Evolutionary conservation across 2,113 vertebrate genomes (phyloP), one percentile per base, ranked within the genome.

Genomic region (Himantopus leucocephalus): DNA sequence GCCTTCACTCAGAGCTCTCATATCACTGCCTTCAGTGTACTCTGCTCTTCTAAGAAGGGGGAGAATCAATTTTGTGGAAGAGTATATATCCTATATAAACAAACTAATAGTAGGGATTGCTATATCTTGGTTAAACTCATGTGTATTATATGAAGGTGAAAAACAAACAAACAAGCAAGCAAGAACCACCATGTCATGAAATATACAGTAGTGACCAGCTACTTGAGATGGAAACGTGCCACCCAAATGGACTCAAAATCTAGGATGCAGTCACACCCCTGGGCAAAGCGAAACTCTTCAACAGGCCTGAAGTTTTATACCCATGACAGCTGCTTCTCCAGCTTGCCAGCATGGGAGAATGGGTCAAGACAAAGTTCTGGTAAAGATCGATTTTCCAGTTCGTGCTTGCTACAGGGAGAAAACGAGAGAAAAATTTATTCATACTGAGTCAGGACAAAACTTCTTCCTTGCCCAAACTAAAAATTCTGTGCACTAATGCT

Each of bases 261-360:
- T 39, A 66, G 16, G 53, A 72, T 13, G 16, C 29, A 56, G 60
- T 27, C 37, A 79, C 63, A 22, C 0, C 0, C 8, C 9, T 19
- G 12, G 12, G 8, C 23, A 62, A 55, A 77, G 24, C 50, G 16
- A 71, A 88, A 59, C 16, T 68, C 45, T 77, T 76, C 26, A 87
- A 32, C 18, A 55, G n/a, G 20, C 12, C 10, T 22, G 4, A 80
- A 45, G 21, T 14, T 92, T 88, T 77, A 74, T 10, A 67, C 8
- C 8, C 22, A 0, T 24, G 10, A 59, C 17, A 80, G 58, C 24
- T 85, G 21, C 32, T 34, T 72, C 47, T 75, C 6, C 16, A 81
- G 37, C 21, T 72, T 67, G 39, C 14, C 23, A 67, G 22, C 20
- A 55, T 0, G 5, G 9, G 3, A 4, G 3, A 64, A 72, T 15